phyloP scores from a whole-genome alignment of 64 coral and sea anemone genomes.

The Pachyseris speciosa region DNA sequence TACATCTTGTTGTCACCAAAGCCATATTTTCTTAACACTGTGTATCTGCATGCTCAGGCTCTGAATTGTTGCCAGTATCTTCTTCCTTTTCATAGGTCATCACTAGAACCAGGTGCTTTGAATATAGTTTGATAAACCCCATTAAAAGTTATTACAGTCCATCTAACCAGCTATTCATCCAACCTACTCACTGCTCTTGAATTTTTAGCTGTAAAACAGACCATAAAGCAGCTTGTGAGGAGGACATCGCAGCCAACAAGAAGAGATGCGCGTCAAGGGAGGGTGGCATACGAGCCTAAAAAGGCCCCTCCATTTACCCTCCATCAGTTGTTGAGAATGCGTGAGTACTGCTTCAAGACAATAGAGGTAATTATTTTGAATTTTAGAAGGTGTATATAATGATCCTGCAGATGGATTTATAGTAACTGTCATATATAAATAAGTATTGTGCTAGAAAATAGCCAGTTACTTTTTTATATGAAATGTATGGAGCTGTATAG shows the following conservation, averaged over 20 bases:
- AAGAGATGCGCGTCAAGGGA: not conserved
- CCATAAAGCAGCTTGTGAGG: conserved; percentile 41
- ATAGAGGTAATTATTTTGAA: conserved; percentile 24
- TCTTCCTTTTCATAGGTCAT: no score
- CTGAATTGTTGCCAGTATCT: no score
- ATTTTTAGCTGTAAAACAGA: conserved; percentile 57
- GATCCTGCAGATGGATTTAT: no score
- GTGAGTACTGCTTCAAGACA: conserved; percentile 31
- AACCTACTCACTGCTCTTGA: not conserved
- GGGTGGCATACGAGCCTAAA: conserved; percentile 50
- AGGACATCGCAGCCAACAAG: conserved; percentile 29
- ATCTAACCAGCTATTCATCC: not conserved
- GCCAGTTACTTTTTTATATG: not conserved
- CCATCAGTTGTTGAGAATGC: not conserved
- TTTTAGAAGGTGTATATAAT: not conserved
- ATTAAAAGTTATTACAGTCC: not conserved
- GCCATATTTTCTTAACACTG: no score
- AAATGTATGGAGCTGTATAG: not conserved
- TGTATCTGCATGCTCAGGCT: no score
- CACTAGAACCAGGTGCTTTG: not conserved
- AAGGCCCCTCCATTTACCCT: conserved; percentile 66
- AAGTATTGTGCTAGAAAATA: not conserved
- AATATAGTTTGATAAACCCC: not conserved
- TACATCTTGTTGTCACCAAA: no score
- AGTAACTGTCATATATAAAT: no score